Conservation (phyloP, 1,140 invertebrate genomes). For the Stenopsyche tienmushanensis region DNA sequence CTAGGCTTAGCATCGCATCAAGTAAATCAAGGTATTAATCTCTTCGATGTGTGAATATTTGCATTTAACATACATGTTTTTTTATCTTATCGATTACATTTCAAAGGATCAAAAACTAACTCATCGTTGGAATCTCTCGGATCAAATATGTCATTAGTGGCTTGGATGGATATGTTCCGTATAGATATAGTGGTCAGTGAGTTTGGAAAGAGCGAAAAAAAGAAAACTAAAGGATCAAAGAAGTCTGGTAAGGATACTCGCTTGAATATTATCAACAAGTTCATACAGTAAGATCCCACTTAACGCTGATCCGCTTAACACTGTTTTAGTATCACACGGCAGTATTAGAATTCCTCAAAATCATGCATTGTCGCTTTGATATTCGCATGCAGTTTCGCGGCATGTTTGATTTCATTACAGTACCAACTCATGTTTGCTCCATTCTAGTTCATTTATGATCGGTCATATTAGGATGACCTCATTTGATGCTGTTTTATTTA, state of each 20-base stretch:
- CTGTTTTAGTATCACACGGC: too few relatives aligned
- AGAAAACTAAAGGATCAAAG: slow-evolving; percentile 49
- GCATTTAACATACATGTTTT: not conserved
- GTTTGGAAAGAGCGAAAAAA: slow-evolving; percentile 58
- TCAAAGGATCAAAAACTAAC: slow-evolving; percentile 51
- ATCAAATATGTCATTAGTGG: slow-evolving; percentile 86
- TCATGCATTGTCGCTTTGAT: too few relatives aligned
- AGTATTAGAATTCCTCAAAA: too few relatives aligned
- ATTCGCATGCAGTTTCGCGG: too few relatives aligned
- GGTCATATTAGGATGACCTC: too few relatives aligned
- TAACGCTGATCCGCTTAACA: too few relatives aligned
- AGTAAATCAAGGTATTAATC: slow-evolving; percentile 56
- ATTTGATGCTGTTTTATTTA: too few relatives aligned
- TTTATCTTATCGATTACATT: not conserved
- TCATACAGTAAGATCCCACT: not conserved
- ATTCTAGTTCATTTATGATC: too few relatives aligned
- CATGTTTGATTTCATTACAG: too few relatives aligned
- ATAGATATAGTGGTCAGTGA: slow-evolving; percentile 94
- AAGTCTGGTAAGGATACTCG: slow-evolving; percentile 44
- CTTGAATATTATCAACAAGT: too few relatives aligned
- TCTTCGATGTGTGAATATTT: not conserved
- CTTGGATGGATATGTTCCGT: slow-evolving; percentile 81
- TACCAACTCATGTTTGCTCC: too few relatives aligned
- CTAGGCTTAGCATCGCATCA: slow-evolving; percentile 86
- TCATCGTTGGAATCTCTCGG: slow-evolving; percentile 84